Percentiles rank a stretch among this genome's conserved stretches.
Evolutionary conservation across 2,797 vertebrate genomes (phyloP).

Genomic region (Microctenopoma stevenorrisi): DNA sequence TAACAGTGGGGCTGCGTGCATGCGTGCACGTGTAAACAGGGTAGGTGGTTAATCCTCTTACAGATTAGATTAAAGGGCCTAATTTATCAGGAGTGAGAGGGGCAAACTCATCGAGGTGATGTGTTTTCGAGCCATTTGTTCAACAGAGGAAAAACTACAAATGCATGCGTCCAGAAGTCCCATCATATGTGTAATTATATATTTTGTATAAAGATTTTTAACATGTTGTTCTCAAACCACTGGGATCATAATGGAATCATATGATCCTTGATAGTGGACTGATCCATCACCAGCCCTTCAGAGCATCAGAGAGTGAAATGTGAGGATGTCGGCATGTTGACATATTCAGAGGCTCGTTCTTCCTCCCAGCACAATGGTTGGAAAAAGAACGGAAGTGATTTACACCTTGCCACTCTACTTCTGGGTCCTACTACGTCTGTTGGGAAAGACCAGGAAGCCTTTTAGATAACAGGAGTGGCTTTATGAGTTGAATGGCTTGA

Average conservation of each 20-base stretch:
- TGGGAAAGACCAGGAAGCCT: conserved; percentile 50
- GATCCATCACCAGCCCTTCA: no score
- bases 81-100: conserved; percentile 82
- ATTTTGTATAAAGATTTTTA: not conserved
- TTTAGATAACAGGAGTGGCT: conserved; percentile 24
- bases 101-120: conserved; percentile 64
- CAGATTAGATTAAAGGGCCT: conserved; percentile 87
- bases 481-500: conserved; percentile 22
- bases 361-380: conserved; percentile 6
- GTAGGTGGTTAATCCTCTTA: conserved; percentile 84
- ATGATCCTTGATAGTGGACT: not conserved
- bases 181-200: no score
- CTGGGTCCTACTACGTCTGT: conserved; percentile 33
- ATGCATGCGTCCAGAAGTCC: not conserved
- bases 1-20: conserved; percentile 42
- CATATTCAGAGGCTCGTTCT: conserved; percentile 26
- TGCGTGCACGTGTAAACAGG: conserved; percentile 61
- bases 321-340: conserved; percentile 24
- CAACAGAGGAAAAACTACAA: not conserved
- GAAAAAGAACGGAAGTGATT: conserved; percentile 43
- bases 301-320: conserved; percentile 36
- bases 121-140: conserved; percentile 53
- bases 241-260: conserved; percentile 1
- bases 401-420: conserved; percentile 47
- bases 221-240: not conserved